Percentiles rank a stretch among this genome's conserved stretches.
Evolutionary conservation across 1,140 invertebrate genomes (phyloP).

Genomic region (Leptinotarsa texana): DNA sequence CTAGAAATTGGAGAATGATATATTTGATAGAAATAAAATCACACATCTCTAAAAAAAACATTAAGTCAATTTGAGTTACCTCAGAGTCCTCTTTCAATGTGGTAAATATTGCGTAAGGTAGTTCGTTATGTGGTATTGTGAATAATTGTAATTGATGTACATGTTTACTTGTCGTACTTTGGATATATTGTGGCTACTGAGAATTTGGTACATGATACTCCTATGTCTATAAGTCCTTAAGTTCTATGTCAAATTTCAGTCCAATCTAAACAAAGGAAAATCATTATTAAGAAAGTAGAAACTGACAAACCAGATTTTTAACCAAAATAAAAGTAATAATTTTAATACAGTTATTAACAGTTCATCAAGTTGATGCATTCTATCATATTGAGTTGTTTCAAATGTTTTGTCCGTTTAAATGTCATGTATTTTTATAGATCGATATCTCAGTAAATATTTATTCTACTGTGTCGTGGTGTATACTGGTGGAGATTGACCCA

Average conservation of each 20-base stretch:
- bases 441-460: too few species aligned
- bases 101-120: not conserved
- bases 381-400: too few species aligned
- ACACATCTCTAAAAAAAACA: constrained; percentile 56
- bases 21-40: too few species aligned
- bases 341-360: too few species aligned
- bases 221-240: constrained; percentile 10
- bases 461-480: too few species aligned
- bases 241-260: constrained; percentile 10
- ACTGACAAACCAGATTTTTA: too few species aligned
- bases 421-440: too few species aligned
- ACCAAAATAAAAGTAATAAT: too few species aligned
- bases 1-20: too few species aligned
- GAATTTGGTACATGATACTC: constrained; percentile 6
- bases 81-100: not conserved
- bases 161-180: not conserved
- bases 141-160: not conserved
- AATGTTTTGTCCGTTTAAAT: too few species aligned
- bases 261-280: constrained; percentile 18
- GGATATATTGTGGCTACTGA: not conserved
- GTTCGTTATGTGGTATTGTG: not conserved
- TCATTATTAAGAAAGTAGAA: not conserved
- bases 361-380: too few species aligned
- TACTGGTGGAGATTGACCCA: too few species aligned
- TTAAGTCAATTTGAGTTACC: not conserved